phyloP scores from a whole-genome alignment of 2,113 vertebrate species.

The Neoarius graeffei region DNA sequence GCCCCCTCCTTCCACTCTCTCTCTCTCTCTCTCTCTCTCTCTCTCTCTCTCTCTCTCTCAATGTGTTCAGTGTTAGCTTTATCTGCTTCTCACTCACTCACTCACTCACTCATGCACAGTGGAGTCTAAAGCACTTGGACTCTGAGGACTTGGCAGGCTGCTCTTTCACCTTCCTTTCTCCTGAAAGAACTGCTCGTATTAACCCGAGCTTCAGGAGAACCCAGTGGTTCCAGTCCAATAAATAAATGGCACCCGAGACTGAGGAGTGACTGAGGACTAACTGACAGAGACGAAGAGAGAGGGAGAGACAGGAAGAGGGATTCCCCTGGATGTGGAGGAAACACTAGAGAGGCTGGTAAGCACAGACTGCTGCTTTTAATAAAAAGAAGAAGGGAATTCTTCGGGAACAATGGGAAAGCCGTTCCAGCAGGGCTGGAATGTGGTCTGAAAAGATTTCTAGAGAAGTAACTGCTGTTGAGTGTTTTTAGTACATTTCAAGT shows the following conservation, averaged over 20 bases:
- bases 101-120: slow-evolving; percentile 41
- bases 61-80: slow-evolving; percentile 32
- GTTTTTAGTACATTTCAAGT: neutral
- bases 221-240: neutral
- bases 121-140: slow-evolving; percentile 41
- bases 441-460: neutral
- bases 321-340: slow-evolving; percentile 41
- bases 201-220: slow-evolving; percentile 32
- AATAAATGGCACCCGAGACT: slow-evolving; percentile 30
- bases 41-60: slow-evolving; percentile 23
- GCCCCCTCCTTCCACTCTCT: slow-evolving; percentile 14
- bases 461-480: neutral
- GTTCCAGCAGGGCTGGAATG: neutral
- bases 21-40: slow-evolving; percentile 40
- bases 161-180: slow-evolving; percentile 20
- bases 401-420: neutral
- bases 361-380: slow-evolving; percentile 24
- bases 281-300: slow-evolving; percentile 34
- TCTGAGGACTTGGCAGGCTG: slow-evolving; percentile 41
- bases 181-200: slow-evolving; percentile 20
- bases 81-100: slow-evolving; percentile 38
- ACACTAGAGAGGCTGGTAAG: slow-evolving; percentile 47
- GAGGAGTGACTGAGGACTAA: slow-evolving; percentile 41
- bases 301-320: slow-evolving; percentile 40
- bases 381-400: slow-evolving; percentile 19